phyloP scores from a whole-genome alignment of 2,888 invertebrate genomes.

The Eristalis pertinax region DNA sequence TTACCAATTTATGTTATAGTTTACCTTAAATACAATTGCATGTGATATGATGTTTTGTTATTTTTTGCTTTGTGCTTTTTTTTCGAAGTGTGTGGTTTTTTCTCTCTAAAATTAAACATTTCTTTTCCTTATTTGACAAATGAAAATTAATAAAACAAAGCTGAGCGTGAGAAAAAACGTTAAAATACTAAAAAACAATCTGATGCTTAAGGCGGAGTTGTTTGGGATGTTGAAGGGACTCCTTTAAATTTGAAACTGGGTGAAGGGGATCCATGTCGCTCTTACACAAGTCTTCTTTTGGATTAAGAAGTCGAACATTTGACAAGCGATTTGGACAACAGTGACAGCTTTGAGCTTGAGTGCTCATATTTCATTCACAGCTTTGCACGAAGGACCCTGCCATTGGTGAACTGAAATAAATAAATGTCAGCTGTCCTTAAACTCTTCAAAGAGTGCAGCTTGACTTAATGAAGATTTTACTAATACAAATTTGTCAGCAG shows the following conservation, averaged over 20 bases:
- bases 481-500: too few species aligned
- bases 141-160: not conserved
- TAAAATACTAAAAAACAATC: not conserved
- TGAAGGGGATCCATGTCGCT: too few species aligned
- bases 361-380: too few species aligned
- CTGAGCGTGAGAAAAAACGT: conserved; percentile 14
- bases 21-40: conserved; percentile 45
- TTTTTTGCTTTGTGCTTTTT: not conserved
- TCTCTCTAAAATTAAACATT: conserved; percentile 7
- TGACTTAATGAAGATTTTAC: too few species aligned
- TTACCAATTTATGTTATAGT: conserved; percentile 13
- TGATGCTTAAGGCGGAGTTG: not conserved
- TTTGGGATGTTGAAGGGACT: not conserved
- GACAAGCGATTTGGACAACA: too few species aligned
- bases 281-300: too few species aligned
- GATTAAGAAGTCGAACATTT: too few species aligned
- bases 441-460: too few species aligned
- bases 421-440: too few species aligned
- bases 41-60: conserved; percentile 57
- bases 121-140: not conserved
- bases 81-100: conserved; percentile 56
- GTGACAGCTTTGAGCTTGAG: too few species aligned
- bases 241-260: not conserved
- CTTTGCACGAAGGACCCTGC: too few species aligned
- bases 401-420: too few species aligned